Evolutionary conservation across 2,113 vertebrate genomes (phyloP).

Genomic region (Triplophysa siluroides): DNA sequence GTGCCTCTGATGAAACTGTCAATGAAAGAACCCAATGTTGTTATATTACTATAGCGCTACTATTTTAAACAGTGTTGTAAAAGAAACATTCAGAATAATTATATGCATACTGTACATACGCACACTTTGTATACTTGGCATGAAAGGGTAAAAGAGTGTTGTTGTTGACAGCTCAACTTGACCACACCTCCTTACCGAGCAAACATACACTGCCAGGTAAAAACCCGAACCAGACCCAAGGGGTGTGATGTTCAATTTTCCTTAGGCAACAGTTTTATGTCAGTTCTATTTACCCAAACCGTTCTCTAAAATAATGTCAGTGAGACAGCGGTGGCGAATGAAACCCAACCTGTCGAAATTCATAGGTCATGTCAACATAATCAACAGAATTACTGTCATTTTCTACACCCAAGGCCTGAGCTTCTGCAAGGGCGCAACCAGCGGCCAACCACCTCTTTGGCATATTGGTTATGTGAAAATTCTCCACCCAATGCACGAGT

Average conservation of each 20-base stretch:
- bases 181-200: not conserved
- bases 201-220: conserved; percentile 9
- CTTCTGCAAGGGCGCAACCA: not conserved
- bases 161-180: no score
- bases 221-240: conserved; percentile 13
- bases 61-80: not conserved
- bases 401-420: not conserved
- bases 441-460: not conserved
- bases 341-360: conserved; percentile 17
- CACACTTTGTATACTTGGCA: no score
- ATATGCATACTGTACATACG: no score
- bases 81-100: not conserved
- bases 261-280: conserved; percentile 9
- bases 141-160: no score
- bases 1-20: no score
- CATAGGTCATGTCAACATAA: not conserved
- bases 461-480: not conserved
- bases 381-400: conserved; percentile 35
- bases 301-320: conserved; percentile 2
- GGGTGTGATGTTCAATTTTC: conserved; percentile 17
- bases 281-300: conserved; percentile 33
- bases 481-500: not conserved
- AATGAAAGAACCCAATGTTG: not conserved
- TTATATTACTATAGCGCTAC: not conserved
- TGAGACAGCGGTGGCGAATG: conserved; percentile 23